phyloP scores from a whole-genome alignment of 2,113 vertebrate species.

The Ciconia stormi region DNA sequence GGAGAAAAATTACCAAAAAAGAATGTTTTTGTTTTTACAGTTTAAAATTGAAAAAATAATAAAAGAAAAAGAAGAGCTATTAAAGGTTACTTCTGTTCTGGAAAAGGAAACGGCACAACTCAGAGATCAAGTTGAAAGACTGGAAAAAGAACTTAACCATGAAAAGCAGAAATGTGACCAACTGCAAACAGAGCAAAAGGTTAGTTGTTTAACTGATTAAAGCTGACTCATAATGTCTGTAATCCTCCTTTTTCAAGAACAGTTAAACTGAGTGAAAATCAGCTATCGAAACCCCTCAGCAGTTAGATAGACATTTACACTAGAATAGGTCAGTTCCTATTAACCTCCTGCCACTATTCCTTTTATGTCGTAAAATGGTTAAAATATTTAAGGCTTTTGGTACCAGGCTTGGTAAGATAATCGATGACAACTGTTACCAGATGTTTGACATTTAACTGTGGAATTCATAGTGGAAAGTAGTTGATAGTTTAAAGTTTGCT shows the following conservation, averaged over 20 bases:
- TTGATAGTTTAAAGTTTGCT: neutral
- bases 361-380: slow-evolving; percentile 68
- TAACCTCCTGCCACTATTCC: slow-evolving; percentile 56
- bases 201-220: slow-evolving; percentile 70
- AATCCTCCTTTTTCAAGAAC: slow-evolving; percentile 30
- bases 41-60: slow-evolving; percentile 94
- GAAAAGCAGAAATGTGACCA: slow-evolving; percentile 84
- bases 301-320: slow-evolving; percentile 48
- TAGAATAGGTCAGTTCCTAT: slow-evolving; percentile 59
- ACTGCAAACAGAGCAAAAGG: slow-evolving; percentile 86
- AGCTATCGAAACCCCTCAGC: slow-evolving; percentile 24
- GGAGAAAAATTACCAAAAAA: neutral
- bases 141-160: slow-evolving; percentile 81
- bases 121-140: slow-evolving; percentile 82
- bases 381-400: slow-evolving; percentile 67
- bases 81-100: slow-evolving; percentile 81
- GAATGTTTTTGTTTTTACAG: slow-evolving; percentile 65
- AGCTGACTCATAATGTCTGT: neutral
- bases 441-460: slow-evolving; percentile 40
- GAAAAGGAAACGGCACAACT: slow-evolving; percentile 88
- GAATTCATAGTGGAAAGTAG: slow-evolving; percentile 12
- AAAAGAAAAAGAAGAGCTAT: slow-evolving; percentile 91
- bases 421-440: slow-evolving; percentile 59
- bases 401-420: slow-evolving; percentile 59
- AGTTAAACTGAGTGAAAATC: slow-evolving; percentile 40